Conservation (phyloP, 1,140 invertebrate genomes). For the Nilaparvata lugens region DNA sequence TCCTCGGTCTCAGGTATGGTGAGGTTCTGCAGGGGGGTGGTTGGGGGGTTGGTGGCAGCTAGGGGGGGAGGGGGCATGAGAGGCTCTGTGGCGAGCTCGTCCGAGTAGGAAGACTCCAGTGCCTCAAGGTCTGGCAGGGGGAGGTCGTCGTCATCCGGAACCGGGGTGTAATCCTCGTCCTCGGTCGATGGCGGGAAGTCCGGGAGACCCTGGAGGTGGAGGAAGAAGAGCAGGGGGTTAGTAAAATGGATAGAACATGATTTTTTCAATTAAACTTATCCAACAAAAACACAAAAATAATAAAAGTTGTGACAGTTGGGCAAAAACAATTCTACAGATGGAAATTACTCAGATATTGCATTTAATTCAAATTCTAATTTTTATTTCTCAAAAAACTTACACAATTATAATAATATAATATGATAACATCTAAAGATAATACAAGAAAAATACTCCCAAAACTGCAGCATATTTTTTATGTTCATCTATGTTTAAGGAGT, state of each 20-base stretch:
- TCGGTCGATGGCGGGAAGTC: conserved; percentile 9
- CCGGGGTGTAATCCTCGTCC: conserved; percentile 10
- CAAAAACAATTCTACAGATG: background rate
- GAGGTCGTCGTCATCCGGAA: conserved; percentile 14
- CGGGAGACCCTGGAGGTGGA: conserved; percentile 3
- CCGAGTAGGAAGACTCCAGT: conserved; percentile 21
- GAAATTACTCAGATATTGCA: too few species aligned
- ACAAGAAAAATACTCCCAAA: too few species aligned
- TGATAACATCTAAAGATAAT: too few species aligned
- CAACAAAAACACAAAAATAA: background rate
- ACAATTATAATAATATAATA: too few species aligned
- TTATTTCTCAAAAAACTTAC: too few species aligned
- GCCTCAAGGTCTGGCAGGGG: conserved; percentile 18
- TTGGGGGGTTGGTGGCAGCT: background rate
- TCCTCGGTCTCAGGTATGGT: background rate
- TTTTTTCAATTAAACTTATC: too few species aligned
- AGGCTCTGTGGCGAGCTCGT: conserved; percentile 20
- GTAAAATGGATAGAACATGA: too few species aligned
- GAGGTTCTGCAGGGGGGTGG: background rate
- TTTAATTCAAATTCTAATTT: too few species aligned
- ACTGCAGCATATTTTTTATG: too few species aligned
- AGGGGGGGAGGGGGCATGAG: conserved; percentile 3
- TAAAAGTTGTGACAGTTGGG: background rate
- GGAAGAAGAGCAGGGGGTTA: too few species aligned
- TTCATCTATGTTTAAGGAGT: too few species aligned